A percentile compares a stretch with the other conserved stretches of the same genome.
These are phyloP conservation scores for Macroramphosus scolopax DNA, from an alignment of 2,797 vertebrate genomes.

Conservation along the genomic window DNA sequence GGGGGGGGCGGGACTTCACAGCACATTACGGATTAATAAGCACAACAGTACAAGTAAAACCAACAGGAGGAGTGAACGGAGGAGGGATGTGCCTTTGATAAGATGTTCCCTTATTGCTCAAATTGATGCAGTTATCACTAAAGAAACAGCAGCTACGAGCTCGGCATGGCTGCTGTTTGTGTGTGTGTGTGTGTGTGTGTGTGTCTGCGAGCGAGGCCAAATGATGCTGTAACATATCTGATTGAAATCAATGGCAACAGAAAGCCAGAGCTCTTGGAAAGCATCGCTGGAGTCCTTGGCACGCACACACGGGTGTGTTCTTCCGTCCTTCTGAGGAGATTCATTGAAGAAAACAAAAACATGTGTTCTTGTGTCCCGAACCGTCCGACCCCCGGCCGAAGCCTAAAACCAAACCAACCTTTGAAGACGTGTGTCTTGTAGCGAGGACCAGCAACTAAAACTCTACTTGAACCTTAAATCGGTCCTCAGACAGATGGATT, in stretches of 20 bases:
- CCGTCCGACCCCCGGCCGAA: too few species aligned
- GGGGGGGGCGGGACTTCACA: too few species aligned
- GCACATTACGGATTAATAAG: slow-evolving; percentile 14
- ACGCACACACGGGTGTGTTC: neutral
- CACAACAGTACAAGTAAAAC: slow-evolving; percentile 20
- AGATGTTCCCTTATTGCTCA: slow-evolving; percentile 22
- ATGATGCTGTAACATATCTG: slow-evolving; percentile 45
- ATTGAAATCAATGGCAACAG: slow-evolving; percentile 38
- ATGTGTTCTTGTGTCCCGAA: too few species aligned
- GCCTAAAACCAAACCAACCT: too few species aligned
- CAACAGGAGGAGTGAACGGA: slow-evolving; percentile 9
- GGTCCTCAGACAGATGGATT: too few species aligned
- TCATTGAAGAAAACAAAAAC: too few species aligned
- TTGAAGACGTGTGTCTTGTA: too few species aligned
- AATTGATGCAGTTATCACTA: slow-evolving; percentile 51
- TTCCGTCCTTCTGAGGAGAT: too few species aligned
- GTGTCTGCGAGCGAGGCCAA: slow-evolving; percentile 15
- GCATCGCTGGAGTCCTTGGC: slow-evolving; percentile 16
- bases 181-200: slow-evolving; percentile 7
- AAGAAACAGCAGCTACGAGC: slow-evolving; percentile 41
- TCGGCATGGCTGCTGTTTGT: slow-evolving; percentile 9
- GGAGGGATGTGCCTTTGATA: slow-evolving; percentile 28
- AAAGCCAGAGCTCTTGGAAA: slow-evolving; percentile 41
- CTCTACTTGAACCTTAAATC: too few species aligned
- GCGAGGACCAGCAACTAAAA: too few species aligned